Conservation (phyloP, 2,888 invertebrate species). For the Drosophila greeni region DNA sequence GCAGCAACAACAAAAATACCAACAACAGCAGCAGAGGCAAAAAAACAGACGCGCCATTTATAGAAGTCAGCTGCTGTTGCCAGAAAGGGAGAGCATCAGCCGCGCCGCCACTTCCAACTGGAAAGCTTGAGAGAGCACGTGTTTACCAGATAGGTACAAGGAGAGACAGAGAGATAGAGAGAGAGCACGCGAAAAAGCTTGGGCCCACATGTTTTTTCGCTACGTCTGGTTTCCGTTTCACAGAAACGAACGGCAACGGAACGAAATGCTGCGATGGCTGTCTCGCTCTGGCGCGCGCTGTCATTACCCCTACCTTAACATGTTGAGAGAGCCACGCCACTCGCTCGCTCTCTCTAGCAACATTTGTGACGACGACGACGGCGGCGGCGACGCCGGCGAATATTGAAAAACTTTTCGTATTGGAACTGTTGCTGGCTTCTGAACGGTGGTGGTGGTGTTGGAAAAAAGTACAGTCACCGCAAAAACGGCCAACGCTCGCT, state of each 20-base stretch:
- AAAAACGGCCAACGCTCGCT: constrained; percentile 68
- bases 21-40: constrained; percentile 37
- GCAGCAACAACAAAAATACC: constrained; percentile 11
- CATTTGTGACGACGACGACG: constrained; percentile 62
- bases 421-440: constrained; percentile 71
- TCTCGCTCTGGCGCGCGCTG: constrained; percentile 18
- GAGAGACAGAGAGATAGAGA: constrained; percentile 32
- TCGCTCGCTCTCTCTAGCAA: constrained; percentile 55
- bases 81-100: constrained; percentile 12
- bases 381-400: constrained; percentile 62
- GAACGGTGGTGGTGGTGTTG: constrained; percentile 56
- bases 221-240: constrained; percentile 64
- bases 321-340: constrained; percentile 22
- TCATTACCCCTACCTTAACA: constrained; percentile 33
- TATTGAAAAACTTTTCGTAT: constrained; percentile 74
- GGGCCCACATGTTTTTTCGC: constrained; percentile 68
- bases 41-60: constrained; percentile 64
- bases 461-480: constrained; percentile 79
- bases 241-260: constrained; percentile 52
- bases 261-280: constrained; percentile 14
- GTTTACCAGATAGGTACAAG: constrained; percentile 42
- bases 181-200: constrained; percentile 45
- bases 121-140: constrained; percentile 67
- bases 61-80: constrained; percentile 52
- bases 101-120: constrained; percentile 50